These are phyloP conservation scores for Oconnorella tubifera DNA, from an alignment of 2,888 invertebrate genomes.

Conservation along the genomic window DNA sequence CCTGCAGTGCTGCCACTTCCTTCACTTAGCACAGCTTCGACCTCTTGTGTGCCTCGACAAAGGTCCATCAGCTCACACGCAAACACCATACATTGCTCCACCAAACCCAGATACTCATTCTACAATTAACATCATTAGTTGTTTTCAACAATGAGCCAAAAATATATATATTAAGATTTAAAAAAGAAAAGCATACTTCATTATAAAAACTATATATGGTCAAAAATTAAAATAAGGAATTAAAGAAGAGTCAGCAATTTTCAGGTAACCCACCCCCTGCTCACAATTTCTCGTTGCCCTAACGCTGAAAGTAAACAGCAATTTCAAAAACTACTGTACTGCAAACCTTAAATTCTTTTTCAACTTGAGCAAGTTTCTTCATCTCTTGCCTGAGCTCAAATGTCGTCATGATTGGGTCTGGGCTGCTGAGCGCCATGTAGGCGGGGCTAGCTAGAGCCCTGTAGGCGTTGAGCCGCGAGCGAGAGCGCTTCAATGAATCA, in stretches of 20 bases:
- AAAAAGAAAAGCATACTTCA: no score
- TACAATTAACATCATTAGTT: no score
- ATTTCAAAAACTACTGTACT: no score
- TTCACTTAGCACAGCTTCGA: conserved; percentile 66
- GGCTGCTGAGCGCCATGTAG: conserved; percentile 66
- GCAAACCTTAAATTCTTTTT: conserved; percentile 63
- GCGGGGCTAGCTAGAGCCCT: conserved; percentile 68
- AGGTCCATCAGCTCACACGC: conserved; percentile 59
- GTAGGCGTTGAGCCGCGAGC: conserved; percentile 65
- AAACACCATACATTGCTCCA: conserved; percentile 58
- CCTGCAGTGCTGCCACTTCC: conserved; percentile 59
- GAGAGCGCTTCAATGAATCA: conserved; percentile 57
- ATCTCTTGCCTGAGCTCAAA: conserved; percentile 67
- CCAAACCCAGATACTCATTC: conserved; percentile 64
- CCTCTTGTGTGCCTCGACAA: conserved; percentile 69
- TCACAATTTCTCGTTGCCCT: no score
- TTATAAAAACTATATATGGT: no score
- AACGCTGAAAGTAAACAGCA: neutral
- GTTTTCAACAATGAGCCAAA: no score
- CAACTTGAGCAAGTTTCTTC: conserved; percentile 61
- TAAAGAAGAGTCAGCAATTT: no score
- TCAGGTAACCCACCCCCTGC: no score
- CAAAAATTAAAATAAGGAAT: no score
- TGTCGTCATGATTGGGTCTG: conserved; percentile 68
- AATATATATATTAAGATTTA: no score